Conservation (phyloP, 2,888 invertebrate genomes). For the Conops quadrifasciatus region DNA sequence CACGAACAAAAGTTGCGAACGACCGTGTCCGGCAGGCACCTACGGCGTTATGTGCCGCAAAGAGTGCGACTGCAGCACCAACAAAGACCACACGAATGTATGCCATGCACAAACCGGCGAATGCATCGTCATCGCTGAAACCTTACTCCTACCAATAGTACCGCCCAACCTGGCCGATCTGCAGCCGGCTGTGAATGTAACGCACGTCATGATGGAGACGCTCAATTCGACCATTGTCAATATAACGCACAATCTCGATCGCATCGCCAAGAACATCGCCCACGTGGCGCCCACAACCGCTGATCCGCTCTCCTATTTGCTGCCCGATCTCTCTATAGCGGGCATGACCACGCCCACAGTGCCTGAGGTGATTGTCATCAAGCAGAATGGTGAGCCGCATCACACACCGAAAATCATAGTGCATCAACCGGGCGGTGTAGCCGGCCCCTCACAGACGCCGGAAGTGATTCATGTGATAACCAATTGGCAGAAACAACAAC, state of each 20-base stretch:
- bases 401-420: conserved; percentile 61
- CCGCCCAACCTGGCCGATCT: background rate
- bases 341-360: conserved; percentile 51
- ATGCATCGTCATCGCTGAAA: conserved; percentile 45
- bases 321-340: conserved; percentile 37
- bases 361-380: conserved; percentile 62
- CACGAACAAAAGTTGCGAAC: conserved; percentile 55
- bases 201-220: conserved; percentile 60
- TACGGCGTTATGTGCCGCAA: conserved; percentile 62
- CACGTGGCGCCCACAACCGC: conserved; percentile 44
- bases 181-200: conserved; percentile 49
- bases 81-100: conserved; percentile 41
- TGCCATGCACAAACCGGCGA: conserved; percentile 56
- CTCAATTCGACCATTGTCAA: conserved; percentile 62
- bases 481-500: conserved; percentile 23
- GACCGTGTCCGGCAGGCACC: conserved; percentile 59
- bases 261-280: conserved; percentile 57
- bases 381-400: conserved; percentile 52
- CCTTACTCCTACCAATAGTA: conserved; percentile 21
- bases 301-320: conserved; percentile 19
- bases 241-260: conserved; percentile 60
- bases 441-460: conserved; percentile 48
- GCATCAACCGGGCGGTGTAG: conserved; percentile 53
- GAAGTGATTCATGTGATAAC: conserved; percentile 64
- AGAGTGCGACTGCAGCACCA: conserved; percentile 56